Evolutionary conservation across 2,888 invertebrate species (phyloP).

Genomic region (Drosophila yooni): DNA sequence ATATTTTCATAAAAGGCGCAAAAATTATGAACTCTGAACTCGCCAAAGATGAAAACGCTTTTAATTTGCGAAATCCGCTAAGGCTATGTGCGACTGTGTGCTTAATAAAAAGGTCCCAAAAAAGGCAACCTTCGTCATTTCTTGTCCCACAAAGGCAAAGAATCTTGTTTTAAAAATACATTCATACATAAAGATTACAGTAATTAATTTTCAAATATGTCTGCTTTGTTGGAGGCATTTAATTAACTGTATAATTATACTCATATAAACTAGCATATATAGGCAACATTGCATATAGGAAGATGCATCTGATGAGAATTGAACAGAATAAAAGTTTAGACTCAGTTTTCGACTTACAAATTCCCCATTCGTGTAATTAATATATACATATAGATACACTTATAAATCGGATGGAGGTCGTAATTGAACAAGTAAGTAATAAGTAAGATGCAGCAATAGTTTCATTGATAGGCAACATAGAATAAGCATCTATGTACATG

Average conservation of each 20-base stretch:
- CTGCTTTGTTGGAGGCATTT: neutral
- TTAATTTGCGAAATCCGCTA: slow-evolving; percentile 73
- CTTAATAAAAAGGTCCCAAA: slow-evolving; percentile 12
- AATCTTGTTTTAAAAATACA: slow-evolving; percentile 1
- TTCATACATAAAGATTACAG: slow-evolving; percentile 13
- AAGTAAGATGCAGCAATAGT: neutral
- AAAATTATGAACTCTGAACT: slow-evolving; percentile 71
- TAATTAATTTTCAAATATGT: slow-evolving; percentile 42
- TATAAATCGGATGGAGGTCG: neutral
- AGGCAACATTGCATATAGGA: neutral
- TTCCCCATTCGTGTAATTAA: neutral
- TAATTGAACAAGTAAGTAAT: neutral
- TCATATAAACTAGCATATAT: neutral
- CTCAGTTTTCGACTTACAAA: neutral
- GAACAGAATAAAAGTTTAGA: neutral
- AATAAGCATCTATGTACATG: neutral
- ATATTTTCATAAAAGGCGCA: slow-evolving; percentile 55
- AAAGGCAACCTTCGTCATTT: slow-evolving; percentile 1
- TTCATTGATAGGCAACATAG: neutral
- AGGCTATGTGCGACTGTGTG: slow-evolving; percentile 8
- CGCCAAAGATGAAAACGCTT: slow-evolving; percentile 73
- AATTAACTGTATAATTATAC: neutral
- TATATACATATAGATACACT: neutral
- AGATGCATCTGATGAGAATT: neutral
- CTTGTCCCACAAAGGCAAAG: neutral